Base-by-base conservation (phyloP, 2,113 vertebrate genomes). In the Sapayoa aenigma region DNA sequence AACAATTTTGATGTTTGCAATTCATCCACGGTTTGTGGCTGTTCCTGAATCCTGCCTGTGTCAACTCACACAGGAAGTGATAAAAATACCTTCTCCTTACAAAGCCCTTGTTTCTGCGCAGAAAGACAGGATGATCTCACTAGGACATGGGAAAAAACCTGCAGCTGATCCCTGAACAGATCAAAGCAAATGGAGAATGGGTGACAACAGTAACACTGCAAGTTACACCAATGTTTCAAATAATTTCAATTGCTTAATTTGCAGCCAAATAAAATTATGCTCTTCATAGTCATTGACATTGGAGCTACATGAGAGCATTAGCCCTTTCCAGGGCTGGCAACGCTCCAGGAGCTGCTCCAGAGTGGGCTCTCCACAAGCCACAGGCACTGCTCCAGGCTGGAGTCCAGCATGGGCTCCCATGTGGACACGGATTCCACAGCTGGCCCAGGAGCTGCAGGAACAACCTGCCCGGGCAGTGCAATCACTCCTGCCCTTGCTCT, bases 391-490 rank as follows among this genome's bases (percentile, higher is more conserved):
- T 35, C 13, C 65, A 11, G 42, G 2, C 5, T 9, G 21, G 58
- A 33, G 47, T 0, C 23, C 58, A 10, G 30, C 42, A 12, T 1
- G 20, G 31, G 7, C 33, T 46, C 28, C 44, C 22, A 13, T 4
- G 35, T 4, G 7, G 4, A 5, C 1, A 9, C 5, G n/a, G 33
- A 16, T 3, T 2, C 46, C 37, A 8, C 2, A 39, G 25, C 4
- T 11, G n/a, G 25, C 18, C 49, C 55, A 10, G 20, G 10, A 23
- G 22, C 59, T 25, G 37, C 16, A 0, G 41, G 41, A 27, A n/a
- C 24, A 2, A 12, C 12, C 77, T 15, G 49, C 14, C 6, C 56
- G 2, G 1, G 9, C 3, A 2, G 3, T 9, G n/a, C 53, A 44
- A 49, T 41, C 5, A 33, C 19, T 15, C 31, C 68, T 5, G 49